phyloP scores from a whole-genome alignment of 2,113 vertebrate genomes.

The Nothobranchius kuhntae region DNA sequence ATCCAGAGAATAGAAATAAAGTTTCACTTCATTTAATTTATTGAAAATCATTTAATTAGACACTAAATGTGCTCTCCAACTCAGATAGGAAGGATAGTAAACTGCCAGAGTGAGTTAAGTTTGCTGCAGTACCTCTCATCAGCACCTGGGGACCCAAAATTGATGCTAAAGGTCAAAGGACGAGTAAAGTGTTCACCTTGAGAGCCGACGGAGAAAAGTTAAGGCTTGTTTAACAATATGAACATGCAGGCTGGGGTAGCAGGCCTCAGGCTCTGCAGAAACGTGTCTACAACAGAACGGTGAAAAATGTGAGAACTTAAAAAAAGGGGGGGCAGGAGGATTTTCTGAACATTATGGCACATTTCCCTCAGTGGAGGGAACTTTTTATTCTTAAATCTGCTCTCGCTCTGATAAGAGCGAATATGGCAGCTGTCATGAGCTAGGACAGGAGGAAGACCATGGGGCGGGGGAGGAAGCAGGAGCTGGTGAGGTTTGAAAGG shows the following conservation, averaged over 20 bases:
- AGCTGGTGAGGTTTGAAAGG: slow-evolving; percentile 62
- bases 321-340: not conserved
- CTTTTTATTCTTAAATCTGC: slow-evolving; percentile 36
- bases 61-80: too few relatives aligned
- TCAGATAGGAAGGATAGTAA: too few relatives aligned
- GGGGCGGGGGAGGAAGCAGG: slow-evolving; percentile 57
- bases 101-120: not conserved
- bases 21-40: too few relatives aligned
- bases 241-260: not conserved
- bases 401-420: slow-evolving; percentile 40
- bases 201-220: not conserved
- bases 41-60: too few relatives aligned
- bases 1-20: too few relatives aligned
- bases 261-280: not conserved
- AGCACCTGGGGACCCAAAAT: slow-evolving; percentile 41
- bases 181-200: not conserved
- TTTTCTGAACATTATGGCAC: not conserved
- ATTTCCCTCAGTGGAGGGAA: slow-evolving; percentile 10
- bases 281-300: not conserved
- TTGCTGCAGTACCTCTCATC: slow-evolving; percentile 10
- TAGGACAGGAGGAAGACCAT: slow-evolving; percentile 33
- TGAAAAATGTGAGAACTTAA: slow-evolving; percentile 1
- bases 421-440: slow-evolving; percentile 16
- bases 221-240: not conserved
- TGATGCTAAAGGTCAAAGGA: slow-evolving; percentile 51